Base-by-base conservation (phyloP, 2,797 vertebrate species). In the Anomalospiza imberbis region DNA sequence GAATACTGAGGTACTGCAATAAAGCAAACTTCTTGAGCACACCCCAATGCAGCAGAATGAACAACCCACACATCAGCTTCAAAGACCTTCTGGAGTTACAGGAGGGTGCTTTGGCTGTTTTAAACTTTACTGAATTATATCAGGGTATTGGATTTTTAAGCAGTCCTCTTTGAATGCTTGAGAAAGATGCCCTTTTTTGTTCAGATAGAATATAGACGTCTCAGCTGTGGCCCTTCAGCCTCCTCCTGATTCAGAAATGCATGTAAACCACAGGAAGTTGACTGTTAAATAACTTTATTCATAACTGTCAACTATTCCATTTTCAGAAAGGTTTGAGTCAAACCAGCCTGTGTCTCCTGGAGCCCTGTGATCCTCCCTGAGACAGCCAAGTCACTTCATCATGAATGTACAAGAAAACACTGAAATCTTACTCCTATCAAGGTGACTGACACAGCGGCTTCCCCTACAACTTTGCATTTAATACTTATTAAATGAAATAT, bases 251-350 rank as follows among this genome's bases (percentile, higher is more conserved):
- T 95, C 94, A 96, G 77, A 96, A 91, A 87, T 42, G 75, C 91
- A 84, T 83, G 86, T 47, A 94, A 96, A 86, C 95, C 96, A 96
- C 94, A 95, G 92, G 95, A 96, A 97, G 94, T 26, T 94, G 91
- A 94, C 94, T 97, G 91, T 91, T 94, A 96, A 96, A 88, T 93
- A 96, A 91, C 92, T 87, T 96, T 92, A 97, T 95, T 96, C 91
- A 86, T 86, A 97, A 96, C 92, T 92, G 95, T 92, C 95, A 96
- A 93, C 50, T 89, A 85, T 92, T 95, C 88, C 81, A 60, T 96
- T 96, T 97, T 95, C 95, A 96, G 85, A 78, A 87, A 96, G 88
- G 84, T 94, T 94, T 93, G 83, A 96, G 83, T 96, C 85, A 88
- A 79, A 96, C 45, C 89, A 96, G 81, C 81, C 80, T 86, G 91